These are phyloP conservation scores for Tetramorium simillimum DNA, from an alignment of 1,140 invertebrate species.

Conservation along the genomic window DNA sequence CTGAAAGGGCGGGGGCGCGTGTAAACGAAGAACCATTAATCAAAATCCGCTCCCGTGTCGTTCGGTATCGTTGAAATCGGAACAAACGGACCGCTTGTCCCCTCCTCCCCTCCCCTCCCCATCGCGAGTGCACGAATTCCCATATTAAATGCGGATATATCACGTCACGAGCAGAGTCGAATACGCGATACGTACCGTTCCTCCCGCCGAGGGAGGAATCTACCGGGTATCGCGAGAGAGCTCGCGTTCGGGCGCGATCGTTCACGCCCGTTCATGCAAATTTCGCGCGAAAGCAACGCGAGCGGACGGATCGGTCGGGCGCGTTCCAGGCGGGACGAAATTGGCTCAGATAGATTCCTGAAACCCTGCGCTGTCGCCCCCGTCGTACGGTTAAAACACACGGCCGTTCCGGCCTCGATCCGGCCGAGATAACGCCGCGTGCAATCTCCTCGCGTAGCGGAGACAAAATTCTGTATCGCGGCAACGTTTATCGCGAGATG, in stretches of 20 bases:
- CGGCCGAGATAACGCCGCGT: slow-evolving; percentile 4
- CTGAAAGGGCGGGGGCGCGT: slow-evolving; percentile 51
- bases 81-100: slow-evolving; percentile 60
- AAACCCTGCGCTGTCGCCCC: background rate
- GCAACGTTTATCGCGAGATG: background rate
- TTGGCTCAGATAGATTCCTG: slow-evolving; percentile 37
- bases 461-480: background rate
- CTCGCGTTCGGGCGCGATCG: slow-evolving; percentile 13
- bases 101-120: background rate
- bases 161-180: slow-evolving; percentile 68
- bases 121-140: slow-evolving; percentile 63
- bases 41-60: slow-evolving; percentile 65
- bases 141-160: slow-evolving; percentile 74
- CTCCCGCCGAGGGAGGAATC: slow-evolving; percentile 19
- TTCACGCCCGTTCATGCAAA: slow-evolving; percentile 58
- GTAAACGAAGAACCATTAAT: slow-evolving; percentile 70
- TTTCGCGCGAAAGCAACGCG: slow-evolving; percentile 46
- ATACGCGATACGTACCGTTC: slow-evolving; percentile 44
- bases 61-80: slow-evolving; percentile 72
- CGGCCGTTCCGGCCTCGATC: background rate
- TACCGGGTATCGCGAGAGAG: slow-evolving; percentile 45
- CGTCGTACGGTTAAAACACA: background rate
- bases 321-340: slow-evolving; percentile 21
- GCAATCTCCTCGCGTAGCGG: background rate
- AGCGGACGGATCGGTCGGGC: background rate